Percentiles rank a stretch among this genome's conserved stretches.
These are phyloP conservation scores for Agrochola circellaris DNA, from an alignment of 2,888 invertebrate species.

Conservation along the genomic window DNA sequence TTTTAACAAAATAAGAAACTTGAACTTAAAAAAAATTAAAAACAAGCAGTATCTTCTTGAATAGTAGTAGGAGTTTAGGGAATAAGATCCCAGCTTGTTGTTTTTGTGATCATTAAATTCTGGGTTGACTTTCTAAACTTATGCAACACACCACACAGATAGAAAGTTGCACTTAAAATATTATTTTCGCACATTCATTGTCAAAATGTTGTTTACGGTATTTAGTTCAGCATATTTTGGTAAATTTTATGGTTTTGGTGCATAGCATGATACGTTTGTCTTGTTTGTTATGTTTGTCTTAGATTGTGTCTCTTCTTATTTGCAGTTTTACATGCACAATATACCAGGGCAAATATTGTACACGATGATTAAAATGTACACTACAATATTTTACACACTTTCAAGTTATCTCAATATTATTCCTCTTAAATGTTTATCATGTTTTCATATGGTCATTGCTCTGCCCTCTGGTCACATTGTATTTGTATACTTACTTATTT, in stretches of 20 bases:
- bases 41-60: neutral
- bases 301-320: neutral
- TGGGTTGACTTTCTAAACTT: constrained; percentile 40
- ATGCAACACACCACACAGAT: constrained; percentile 1
- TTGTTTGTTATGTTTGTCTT: neutral
- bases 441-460: constrained; percentile 56
- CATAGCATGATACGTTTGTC: neutral
- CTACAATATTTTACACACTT: neutral
- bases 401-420: constrained; percentile 24
- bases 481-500: constrained; percentile 3
- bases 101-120: constrained; percentile 4
- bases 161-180: constrained; percentile 33
- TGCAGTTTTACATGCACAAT: neutral
- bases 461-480: constrained; percentile 6
- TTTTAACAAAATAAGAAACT: neutral
- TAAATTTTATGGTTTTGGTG: constrained; percentile 2
- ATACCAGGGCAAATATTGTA: neutral
- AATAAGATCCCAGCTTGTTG: neutral
- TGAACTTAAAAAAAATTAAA: neutral
- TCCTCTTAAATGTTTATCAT: constrained; percentile 48
- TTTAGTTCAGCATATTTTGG: neutral
- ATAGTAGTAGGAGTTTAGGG: neutral
- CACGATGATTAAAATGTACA: neutral
- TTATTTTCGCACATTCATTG: constrained; percentile 14
- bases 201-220: neutral